Base-by-base conservation (phyloP, 2,797 vertebrate species). In the Spondyliosoma cantharus region DNA sequence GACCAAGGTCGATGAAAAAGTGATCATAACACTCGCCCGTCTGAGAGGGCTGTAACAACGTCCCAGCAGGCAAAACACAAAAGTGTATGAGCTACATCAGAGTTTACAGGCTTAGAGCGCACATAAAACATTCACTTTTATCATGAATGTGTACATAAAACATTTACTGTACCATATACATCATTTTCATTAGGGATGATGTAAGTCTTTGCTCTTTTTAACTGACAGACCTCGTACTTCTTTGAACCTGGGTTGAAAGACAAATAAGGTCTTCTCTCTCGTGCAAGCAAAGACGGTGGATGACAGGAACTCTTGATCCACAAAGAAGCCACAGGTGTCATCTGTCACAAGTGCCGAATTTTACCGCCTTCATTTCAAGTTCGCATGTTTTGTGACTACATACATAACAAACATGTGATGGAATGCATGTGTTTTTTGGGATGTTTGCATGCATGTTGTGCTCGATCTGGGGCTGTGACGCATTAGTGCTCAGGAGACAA, bases 401-500 rank as follows among this genome's bases (percentile, higher is more conserved):
- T 69, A 25, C 8, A 66, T 62, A 52, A 75, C 75, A 84, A 77
- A 87, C 69, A 71, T 84, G 49, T 54, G 66, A 88, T 72, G 78
- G 65, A 66, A 63, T 78, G 83, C 76, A 67, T 90, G 82, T 84
- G 74, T 74, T 81, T 65, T 82, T 16, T 37, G 32, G 29, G 61
- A 85, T 83, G 74, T 86, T 80, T 81, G 78, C 77, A 63, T 86
- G 90, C 80, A 77, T 86, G 85, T 86, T 86, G 76, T 80, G 72
- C 79, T 87, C 83, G 80, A 86, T 89, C 83, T 65, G 71, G 85
- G 89, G 86, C 91, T 94, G 92, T 82, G 82, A 89, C 87, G 83
- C 90, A 94, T 94, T 94, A 94, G 88, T 80, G 87, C 68, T 76
- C 84, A 83, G 89, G 87, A 92, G 90, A 90, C 87, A 84, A 85